Evolutionary conservation across 2,888 invertebrate genomes (phyloP).

Genomic region (Lithophane semibrunnea): DNA sequence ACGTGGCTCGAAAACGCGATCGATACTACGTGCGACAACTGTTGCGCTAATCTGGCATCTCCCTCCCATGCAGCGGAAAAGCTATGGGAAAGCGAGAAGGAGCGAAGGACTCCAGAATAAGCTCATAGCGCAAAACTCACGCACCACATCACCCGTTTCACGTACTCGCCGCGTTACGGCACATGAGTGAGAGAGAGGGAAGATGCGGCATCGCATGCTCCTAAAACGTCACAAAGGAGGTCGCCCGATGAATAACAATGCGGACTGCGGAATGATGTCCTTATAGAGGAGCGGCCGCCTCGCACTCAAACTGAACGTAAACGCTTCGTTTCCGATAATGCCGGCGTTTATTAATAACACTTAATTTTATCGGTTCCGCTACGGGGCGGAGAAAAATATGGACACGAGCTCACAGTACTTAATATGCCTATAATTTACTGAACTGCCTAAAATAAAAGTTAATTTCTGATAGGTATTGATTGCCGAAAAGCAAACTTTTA

Average conservation of each 20-base stretch:
- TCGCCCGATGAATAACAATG: constrained; percentile 89
- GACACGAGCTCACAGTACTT: constrained; percentile 11
- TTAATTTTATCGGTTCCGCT: constrained; percentile 53
- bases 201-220: constrained; percentile 88
- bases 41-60: constrained; percentile 82
- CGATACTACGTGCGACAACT: constrained; percentile 88
- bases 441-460: constrained; percentile 9
- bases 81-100: constrained; percentile 67
- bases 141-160: constrained; percentile 78
- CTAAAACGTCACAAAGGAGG: constrained; percentile 88
- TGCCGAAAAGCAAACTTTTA: constrained; percentile 39
- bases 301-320: constrained; percentile 50
- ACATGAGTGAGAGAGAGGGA: constrained; percentile 71
- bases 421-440: constrained; percentile 15
- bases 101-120: constrained; percentile 79
- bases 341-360: constrained; percentile 58
- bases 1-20: constrained; percentile 83
- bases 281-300: constrained; percentile 76
- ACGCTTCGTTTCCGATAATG: constrained; percentile 54
- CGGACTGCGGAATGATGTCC: constrained; percentile 90
- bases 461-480: constrained; percentile 25
- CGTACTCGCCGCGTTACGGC: constrained; percentile 47
- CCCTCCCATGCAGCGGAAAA: constrained; percentile 64
- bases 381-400: constrained; percentile 23
- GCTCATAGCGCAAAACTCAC: constrained; percentile 86